These are phyloP conservation scores for Rafetus swinhoei DNA, from an alignment of 2,113 vertebrate genomes.

Conservation along the genomic window DNA sequence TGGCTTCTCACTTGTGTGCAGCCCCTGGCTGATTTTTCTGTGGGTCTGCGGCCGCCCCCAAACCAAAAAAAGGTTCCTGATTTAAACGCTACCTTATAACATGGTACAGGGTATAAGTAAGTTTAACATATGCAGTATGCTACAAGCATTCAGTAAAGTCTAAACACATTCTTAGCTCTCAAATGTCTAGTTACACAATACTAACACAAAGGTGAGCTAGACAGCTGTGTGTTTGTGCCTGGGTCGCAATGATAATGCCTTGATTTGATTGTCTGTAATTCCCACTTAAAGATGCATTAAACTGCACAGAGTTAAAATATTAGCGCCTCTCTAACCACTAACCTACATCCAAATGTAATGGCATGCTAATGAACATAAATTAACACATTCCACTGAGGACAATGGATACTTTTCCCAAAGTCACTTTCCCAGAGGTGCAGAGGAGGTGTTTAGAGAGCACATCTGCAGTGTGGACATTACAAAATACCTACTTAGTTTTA, in stretches of 20 bases:
- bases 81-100: not conserved
- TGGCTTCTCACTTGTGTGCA: too few relatives aligned
- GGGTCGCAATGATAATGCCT: not conserved
- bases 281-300: not conserved
- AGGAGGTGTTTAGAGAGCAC: not conserved
- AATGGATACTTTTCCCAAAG: not conserved
- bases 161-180: not conserved
- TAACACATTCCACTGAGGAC: not conserved
- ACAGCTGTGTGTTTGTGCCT: not conserved
- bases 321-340: not conserved
- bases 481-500: not conserved
- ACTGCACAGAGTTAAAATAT: not conserved
- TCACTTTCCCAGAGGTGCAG: not conserved
- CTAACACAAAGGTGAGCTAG: not conserved
- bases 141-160: not conserved
- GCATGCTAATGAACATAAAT: not conserved
- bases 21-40: too few relatives aligned
- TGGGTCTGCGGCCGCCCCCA: too few relatives aligned
- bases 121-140: not conserved
- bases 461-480: not conserved
- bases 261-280: not conserved
- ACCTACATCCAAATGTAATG: not conserved
- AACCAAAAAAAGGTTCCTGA: too few relatives aligned
- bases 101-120: not conserved
- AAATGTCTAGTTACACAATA: not conserved